Evolutionary conservation across 2,888 invertebrate species (phyloP), one percentile per base, ranked within the genome.

Genomic region (Acronicta psi): DNA sequence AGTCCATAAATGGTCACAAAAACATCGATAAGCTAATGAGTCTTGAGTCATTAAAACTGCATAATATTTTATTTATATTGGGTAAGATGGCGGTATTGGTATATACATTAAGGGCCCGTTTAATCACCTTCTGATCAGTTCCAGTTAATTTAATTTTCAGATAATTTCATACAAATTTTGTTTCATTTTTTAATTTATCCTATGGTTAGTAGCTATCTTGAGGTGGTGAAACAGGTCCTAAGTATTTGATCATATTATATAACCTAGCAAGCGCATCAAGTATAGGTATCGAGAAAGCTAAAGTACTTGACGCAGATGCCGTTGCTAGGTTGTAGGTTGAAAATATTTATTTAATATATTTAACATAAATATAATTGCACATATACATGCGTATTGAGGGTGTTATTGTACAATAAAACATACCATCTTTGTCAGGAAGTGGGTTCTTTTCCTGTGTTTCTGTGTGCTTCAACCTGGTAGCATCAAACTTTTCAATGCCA

Each of bases 401-500:
- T 68, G 59, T 46, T 49, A 16, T 49, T 59, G 44, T 43, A 29
- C 14, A 42, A 16, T 7, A 53, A 62, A 53, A 50, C 81, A 86
- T 95, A 98, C 99, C 98, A 95, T 97, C 97, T 96, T 98, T 98
- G 88, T 98, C 98, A 43, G 99, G 99, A 83, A 99, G 96, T 52
- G 98, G 96, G 90, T 98, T 98, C 93, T 98, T 99, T 89, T 98
- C 98, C 81, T 97, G 96, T 59, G 98, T 98, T 91, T 98, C 97
- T 47, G 98, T 97, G 91, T 98, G 98, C 91, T 98, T 98, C 90
- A 98, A 94, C 88, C 96, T 96, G 77, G 95, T 96, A 60, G 97
- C 95, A 91, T 98, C 97, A 87, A 98, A 98, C 75, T 96, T 95
- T 90, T 97, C 97, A 81, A 98, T 98, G 54, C 98, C 98, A 80